These are phyloP conservation scores for Callipepla squamata DNA, from an alignment of 2,113 vertebrate genomes.

Conservation along the genomic window DNA sequence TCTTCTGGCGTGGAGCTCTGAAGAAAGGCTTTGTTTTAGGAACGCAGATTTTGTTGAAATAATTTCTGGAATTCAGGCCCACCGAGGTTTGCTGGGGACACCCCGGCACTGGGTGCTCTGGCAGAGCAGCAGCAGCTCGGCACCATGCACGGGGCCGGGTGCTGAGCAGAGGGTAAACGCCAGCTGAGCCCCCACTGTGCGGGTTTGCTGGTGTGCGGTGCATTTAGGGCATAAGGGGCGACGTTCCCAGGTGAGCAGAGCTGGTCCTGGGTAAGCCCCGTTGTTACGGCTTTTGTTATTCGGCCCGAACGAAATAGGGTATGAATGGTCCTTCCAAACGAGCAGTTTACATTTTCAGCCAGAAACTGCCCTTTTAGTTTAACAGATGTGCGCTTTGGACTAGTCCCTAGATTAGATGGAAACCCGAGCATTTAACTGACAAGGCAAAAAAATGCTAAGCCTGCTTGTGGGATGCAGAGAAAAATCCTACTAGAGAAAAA, in stretches of 20 bases:
- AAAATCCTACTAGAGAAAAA: neutral
- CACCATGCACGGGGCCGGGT: fast-evolving
- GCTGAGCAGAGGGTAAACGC: neutral
- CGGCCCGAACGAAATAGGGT: neutral
- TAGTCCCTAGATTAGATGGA: neutral
- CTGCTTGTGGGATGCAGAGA: neutral
- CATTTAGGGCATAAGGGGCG: too few species aligned
- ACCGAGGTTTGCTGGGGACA: neutral
- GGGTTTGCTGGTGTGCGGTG: neutral
- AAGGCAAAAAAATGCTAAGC: neutral
- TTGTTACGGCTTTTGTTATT: fast-evolving
- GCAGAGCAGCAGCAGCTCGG: neutral
- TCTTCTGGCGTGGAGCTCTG: neutral
- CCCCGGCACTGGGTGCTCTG: neutral
- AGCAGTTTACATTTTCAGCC: neutral
- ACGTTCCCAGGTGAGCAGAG: too few species aligned
- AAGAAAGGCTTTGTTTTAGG: neutral
- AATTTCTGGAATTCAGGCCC: neutral
- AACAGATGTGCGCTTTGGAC: neutral
- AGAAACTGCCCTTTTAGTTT: neutral
- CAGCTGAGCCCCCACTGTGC: neutral
- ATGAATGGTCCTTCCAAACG: neutral
- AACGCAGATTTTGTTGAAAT: neutral
- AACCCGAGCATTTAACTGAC: slow-evolving; percentile 3
- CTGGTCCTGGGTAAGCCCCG: neutral